Base-by-base conservation (phyloP, 1,140 invertebrate genomes). In the Elymnias hypermnestra region DNA sequence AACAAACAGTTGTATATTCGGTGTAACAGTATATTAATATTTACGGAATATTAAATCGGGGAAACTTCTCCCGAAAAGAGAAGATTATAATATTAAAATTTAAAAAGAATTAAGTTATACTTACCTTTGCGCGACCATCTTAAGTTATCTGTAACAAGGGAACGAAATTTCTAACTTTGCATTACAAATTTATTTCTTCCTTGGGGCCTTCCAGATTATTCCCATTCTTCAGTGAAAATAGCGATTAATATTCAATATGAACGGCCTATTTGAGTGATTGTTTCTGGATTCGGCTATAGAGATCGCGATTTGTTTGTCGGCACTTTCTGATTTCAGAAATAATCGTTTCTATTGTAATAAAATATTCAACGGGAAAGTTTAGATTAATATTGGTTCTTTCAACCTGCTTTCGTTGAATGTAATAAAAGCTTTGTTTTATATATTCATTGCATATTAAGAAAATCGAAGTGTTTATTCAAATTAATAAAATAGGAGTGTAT, bases 161-260 rank as follows among this genome's bases (percentile, higher is more conserved):
- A 75, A 77, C 78, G 67, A 64, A 79, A 84, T 82, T 81, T 78
- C 71, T 74, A 64, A 81, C 74, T 84, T 84, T 79, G 74, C 71
- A 84, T 84, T 79, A 81, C 81, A 79, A 78, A 83, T 81, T 77
- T 78, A 76, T 78, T 81, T 74, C 72, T 71, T 66, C 53, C 64
- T 64, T 59, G 52, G 45, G 15, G 69, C 68, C 63, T 78, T 79
- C 72, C 63, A 72, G 70, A 78, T 82, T 75, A 83, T 84, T 77
- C 60, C 65, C 67, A 74, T 78, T 78, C 74, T 76, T 79, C 71
- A 71, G 72, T 81, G 74, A 70, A 81, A 81, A 79, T 68, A 58
- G 57, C 71, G 68, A 83, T 84, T 84, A 84, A 84, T 83, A 84
- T 84, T 83, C 81, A 84, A 78, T 84, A 83, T 71, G 72, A 78